phyloP scores from a whole-genome alignment of 2,113 vertebrate species.

The Emydura subglobosa region DNA sequence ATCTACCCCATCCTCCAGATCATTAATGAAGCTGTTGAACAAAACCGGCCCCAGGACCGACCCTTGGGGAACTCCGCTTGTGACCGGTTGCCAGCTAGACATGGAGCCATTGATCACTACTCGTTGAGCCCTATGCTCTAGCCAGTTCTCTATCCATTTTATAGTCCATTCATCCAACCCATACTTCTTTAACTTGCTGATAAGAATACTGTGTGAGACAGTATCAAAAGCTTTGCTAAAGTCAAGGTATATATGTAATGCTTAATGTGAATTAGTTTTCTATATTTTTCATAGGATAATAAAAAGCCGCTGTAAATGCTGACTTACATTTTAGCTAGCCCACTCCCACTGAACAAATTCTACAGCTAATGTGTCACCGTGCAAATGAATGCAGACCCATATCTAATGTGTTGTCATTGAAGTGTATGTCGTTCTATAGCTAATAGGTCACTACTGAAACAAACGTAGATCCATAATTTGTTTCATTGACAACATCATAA shows the following conservation, averaged over 20 bases:
- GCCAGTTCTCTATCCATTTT: too few species aligned
- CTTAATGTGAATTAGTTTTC: not conserved
- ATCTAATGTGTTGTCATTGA: not conserved
- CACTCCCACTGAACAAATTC: not conserved
- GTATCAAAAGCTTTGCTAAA: too few species aligned
- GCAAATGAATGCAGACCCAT: not conserved
- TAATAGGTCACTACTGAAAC: not conserved
- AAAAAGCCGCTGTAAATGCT: not conserved
- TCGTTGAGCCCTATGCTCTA: too few species aligned
- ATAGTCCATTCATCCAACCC: too few species aligned
- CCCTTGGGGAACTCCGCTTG: too few species aligned
- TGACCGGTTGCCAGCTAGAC: too few species aligned
- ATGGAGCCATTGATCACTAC: too few species aligned
- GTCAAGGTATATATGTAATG: not conserved
- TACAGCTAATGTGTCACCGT: not conserved
- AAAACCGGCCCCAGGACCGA: too few species aligned
- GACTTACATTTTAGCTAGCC: not conserved
- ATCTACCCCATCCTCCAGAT: too few species aligned
- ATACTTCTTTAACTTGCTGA: too few species aligned
- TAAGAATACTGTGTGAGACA: too few species aligned
- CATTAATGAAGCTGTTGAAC: too few species aligned
- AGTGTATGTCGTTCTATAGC: rapidly evolving
- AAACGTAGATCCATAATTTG: not conserved
- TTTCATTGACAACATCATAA: not conserved
- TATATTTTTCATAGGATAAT: not conserved